Evolutionary conservation across 1,140 invertebrate species (phyloP), one percentile per base, ranked within the genome.

Genomic region (Listronotus bonariensis): DNA sequence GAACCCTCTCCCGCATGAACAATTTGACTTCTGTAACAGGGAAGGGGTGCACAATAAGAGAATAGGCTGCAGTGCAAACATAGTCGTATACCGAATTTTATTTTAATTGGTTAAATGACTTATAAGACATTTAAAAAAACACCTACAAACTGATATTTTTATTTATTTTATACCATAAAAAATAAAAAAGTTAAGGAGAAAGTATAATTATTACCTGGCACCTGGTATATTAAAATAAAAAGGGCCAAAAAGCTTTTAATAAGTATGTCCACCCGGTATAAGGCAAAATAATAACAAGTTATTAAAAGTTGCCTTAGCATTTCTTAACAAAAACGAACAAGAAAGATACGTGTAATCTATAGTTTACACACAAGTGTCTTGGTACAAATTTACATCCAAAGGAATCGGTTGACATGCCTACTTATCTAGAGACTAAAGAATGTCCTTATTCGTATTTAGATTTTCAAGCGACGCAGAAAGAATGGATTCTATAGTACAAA

Each of bases 361-460:
- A 63, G 51, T 65, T 73, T 71, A 71, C 68, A 66, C 69, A 71
- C 68, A 73, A 72, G 67, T 71, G 69, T 69, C 71, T 68, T 67
- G 71, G 65, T 68, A 74, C 72, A 75, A 75, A 75, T 75, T 75
- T 75, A 75, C 74, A 75, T 75, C 74, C 72, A 74, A 75, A 75
- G 74, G 74, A 72, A 71, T 75, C 65, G 69, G 41, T 64, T 72
- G 74, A 75, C 74, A 70, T 75, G 74, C 68, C 74, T 73, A 73
- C 74, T 72, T 74, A 75, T 74, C 74, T 74, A 73, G 69, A 69
- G 71, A 65, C 71, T 72, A 74, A 75, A 74, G 74, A 75, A 75
- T 75, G 74, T 75, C 72, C 74, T 75, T 75, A 70, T 75, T 74
- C 70, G 74, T 75, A 75, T 75, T 74, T 74, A 72, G 74, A 75